Conservation (phyloP, 2,797 vertebrate species). For the Columba guinea region DNA sequence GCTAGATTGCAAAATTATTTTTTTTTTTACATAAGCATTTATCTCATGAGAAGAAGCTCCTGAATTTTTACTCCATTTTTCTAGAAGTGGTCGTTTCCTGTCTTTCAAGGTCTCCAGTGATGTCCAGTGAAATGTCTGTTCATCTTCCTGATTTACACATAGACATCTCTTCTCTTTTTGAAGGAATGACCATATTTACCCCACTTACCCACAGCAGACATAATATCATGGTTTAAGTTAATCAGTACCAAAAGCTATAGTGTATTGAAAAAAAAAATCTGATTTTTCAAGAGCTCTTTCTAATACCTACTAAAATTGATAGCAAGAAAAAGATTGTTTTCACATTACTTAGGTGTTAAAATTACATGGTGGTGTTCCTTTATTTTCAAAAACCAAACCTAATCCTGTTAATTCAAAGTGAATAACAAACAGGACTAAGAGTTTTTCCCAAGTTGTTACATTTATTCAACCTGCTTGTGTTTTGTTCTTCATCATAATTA, state of each 20-base stretch:
- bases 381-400: conserved; percentile 84
- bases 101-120: neutral
- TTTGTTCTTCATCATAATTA: conserved; percentile 98
- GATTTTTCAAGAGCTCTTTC: conserved; percentile 50
- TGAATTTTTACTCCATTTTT: neutral
- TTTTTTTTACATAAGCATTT: neutral
- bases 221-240: neutral
- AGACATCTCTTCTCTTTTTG: neutral
- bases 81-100: neutral
- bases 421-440: conserved; percentile 92
- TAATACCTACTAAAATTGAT: conserved; percentile 71
- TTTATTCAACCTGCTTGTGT: conserved; percentile 92
- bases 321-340: conserved; percentile 76
- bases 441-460: conserved; percentile 90
- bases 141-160: neutral
- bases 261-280: neutral
- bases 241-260: neutral
- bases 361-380: conserved; percentile 79
- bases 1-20: neutral
- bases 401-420: conserved; percentile 97
- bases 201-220: neutral
- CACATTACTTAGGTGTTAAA: conserved; percentile 80
- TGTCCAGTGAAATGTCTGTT: neutral
- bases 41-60: neutral
- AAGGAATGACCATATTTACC: neutral